Percentiles rank a stretch among this genome's conserved stretches.
phyloP scores from a whole-genome alignment of 2,888 invertebrate genomes.

The Lucinisca nassula region DNA sequence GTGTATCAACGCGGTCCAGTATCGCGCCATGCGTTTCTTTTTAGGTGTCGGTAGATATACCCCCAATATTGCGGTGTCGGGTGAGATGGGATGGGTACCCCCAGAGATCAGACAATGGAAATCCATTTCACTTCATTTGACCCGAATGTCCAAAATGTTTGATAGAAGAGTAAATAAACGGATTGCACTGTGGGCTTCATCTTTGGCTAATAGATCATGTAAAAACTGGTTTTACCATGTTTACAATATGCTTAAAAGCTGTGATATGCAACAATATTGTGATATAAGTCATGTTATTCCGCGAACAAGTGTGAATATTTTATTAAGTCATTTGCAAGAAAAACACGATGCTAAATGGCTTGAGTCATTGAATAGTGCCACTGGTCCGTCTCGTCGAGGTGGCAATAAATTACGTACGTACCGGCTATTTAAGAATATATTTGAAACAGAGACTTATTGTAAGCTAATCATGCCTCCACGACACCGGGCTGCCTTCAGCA shows the following conservation, averaged over 20 bases:
- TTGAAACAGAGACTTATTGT: conserved; percentile 24
- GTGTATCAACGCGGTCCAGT: not conserved
- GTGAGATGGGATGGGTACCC: conserved; percentile 31
- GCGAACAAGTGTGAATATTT: not conserved
- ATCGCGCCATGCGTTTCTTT: conserved; percentile 29
- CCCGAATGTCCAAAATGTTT: not conserved
- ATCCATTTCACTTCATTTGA: not conserved
- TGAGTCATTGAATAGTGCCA: not conserved
- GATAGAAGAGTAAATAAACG: conserved; percentile 3
- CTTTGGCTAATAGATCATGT: not conserved
- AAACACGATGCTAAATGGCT: not conserved
- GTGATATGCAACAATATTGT: conserved; percentile 1
- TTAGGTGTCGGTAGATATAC: conserved; percentile 34
- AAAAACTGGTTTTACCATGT: not conserved
- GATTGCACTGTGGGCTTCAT: not conserved
- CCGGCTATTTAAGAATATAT: conserved; percentile 18
- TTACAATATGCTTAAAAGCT: not conserved
- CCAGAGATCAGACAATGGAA: conserved; percentile 24
- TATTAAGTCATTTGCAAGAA: not conserved
- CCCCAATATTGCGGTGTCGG: conserved; percentile 11
- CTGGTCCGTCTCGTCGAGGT: conserved; percentile 10
- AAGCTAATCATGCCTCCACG: conserved; percentile 2
- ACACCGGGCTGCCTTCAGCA: conserved; percentile 22
- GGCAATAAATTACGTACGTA: conserved; percentile 36
- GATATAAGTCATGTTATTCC: conserved; percentile 7